Base-by-base conservation (phyloP, 2,888 invertebrate genomes). In the Leucophenga maculata region DNA sequence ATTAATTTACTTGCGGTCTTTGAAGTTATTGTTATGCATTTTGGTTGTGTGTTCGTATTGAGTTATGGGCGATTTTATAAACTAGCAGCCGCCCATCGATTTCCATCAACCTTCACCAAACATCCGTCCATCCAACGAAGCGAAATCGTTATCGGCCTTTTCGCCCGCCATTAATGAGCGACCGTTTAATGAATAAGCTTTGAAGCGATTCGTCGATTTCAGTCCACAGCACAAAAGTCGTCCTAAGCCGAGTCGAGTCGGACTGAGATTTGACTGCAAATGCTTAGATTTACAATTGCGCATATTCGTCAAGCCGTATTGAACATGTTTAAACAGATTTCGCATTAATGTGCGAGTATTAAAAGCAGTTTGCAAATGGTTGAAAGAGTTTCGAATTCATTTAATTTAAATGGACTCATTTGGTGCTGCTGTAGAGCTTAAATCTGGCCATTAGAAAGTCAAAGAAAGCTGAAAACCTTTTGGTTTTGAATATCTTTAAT, bases 1-100 rank as follows among this genome's bases (percentile, higher is more conserved):
- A 81, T 81, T 81, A 81, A 81, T 81, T 83, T 81, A 83, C 80
- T 81, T 83, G 80, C 82, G 80, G 80, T 81, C 80, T 81, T 81
- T 81, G 80, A 81, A 81, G 80, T 81, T 81, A 83, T 81, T 83
- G 80, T 68, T 64, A 64, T 64, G 62, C 62, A 44, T 64, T 64
- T 64, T 64, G 46, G 62, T 64, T 64, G 16, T 64, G 57, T 59
- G 59, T 39, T 3, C 39, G 39, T 64, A 64, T 64, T 64, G 62
- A 64, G 46, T 64, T 64, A 64, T 64, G 46, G 46, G 6, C 62
- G 46, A 64, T 64, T 48, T 46, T 39, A 46, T 48, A 64, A 14
- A 59, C 59, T 32, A 39, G 11, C 32, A 16, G 50, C 46, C 22
- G 55, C 14, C 55, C 26, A 14, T 9, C 55, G 26, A 22, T 31